phyloP scores from a whole-genome alignment of 2,888 invertebrate species.

The Trissonchulus sp. region DNA sequence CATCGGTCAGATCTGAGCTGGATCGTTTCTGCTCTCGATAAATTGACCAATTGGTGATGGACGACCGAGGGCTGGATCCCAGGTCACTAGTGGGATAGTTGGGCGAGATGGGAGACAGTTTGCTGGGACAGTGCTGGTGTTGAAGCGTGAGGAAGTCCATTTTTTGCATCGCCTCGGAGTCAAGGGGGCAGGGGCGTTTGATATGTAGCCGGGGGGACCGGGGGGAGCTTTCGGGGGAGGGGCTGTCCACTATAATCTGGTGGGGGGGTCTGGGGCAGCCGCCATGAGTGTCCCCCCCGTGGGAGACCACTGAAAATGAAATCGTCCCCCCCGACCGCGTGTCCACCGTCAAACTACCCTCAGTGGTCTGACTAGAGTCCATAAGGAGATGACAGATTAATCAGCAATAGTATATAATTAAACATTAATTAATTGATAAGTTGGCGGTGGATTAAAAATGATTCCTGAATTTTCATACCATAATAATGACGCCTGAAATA shows the following conservation, averaged over 20 bases:
- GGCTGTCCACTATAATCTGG: background rate
- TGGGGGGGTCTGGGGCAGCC: background rate
- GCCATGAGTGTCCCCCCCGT: no score
- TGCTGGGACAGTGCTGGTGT: constrained; percentile 24
- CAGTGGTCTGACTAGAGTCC: no score
- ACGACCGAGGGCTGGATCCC: constrained; percentile 42
- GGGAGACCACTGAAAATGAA: no score
- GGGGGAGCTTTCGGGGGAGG: constrained; percentile 2
- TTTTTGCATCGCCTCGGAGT: constrained; percentile 46
- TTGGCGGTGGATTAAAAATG: no score
- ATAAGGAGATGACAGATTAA: no score
- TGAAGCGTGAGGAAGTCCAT: constrained; percentile 44
- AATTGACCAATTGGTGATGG: constrained; percentile 19
- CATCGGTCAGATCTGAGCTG: constrained; percentile 37
- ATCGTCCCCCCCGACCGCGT: no score
- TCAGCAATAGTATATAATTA: no score
- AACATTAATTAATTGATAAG: no score
- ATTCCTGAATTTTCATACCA: no score
- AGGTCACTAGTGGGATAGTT: constrained; percentile 49
- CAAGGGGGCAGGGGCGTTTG: constrained; percentile 43
- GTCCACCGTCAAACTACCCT: no score
- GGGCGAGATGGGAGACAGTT: constrained; percentile 43
- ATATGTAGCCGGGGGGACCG: background rate
- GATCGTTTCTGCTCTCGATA: constrained; percentile 30
- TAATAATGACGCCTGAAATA: no score